Evolutionary conservation across 2,797 vertebrate genomes (phyloP).

Genomic region (Scomberomorus guttatus): DNA sequence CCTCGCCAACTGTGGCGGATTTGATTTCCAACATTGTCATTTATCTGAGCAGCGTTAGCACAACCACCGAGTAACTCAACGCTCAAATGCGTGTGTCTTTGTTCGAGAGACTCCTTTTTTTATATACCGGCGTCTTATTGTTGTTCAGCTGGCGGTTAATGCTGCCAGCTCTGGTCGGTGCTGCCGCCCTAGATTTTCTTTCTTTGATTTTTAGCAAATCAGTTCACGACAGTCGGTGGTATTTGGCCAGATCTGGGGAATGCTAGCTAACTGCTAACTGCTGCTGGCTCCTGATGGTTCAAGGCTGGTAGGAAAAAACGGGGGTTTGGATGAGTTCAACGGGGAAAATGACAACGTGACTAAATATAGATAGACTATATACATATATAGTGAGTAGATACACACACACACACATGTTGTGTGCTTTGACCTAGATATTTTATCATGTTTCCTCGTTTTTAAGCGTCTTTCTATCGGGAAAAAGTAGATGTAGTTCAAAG

Average conservation of each 20-base stretch:
- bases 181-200: constrained; percentile 21
- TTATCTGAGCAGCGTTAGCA: constrained; percentile 23
- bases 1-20: constrained; percentile 29
- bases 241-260: not conserved
- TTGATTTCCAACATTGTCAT: constrained; percentile 40
- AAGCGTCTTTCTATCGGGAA: not conserved
- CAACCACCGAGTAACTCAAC: not conserved
- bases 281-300: not conserved
- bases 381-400: not conserved
- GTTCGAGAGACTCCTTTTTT: constrained; percentile 46
- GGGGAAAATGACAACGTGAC: not conserved
- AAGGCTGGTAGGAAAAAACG: not conserved
- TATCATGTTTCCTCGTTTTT: constrained; percentile 8
- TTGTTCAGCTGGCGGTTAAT: not conserved
- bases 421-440: constrained; percentile 18
- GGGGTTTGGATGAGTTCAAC: not conserved
- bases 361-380: not conserved
- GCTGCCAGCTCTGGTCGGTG: constrained; percentile 7
- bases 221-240: constrained; percentile 1
- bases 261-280: not conserved
- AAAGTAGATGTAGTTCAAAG: constrained; percentile 4
- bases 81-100: constrained; percentile 45
- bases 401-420: not conserved
- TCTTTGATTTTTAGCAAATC: constrained; percentile 25
- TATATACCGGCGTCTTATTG: constrained; percentile 13